phyloP scores from a whole-genome alignment of 2,888 invertebrate species.

The Tanytarsus gracilentus region DNA sequence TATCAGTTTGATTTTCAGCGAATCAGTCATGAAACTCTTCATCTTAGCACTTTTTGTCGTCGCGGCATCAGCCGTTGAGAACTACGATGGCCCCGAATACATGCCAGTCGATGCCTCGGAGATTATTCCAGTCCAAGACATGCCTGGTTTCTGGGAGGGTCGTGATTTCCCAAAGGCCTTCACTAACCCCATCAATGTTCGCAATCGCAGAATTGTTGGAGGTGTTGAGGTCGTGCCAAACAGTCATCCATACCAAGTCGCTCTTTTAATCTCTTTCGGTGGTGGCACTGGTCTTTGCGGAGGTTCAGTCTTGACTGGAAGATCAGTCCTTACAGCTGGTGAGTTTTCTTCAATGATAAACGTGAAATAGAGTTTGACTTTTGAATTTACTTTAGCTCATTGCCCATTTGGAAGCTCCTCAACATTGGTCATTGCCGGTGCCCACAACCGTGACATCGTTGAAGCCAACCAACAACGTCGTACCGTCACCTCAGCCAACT shows the following conservation, averaged over 20 bases:
- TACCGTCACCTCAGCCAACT: neutral
- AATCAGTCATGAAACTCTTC: neutral
- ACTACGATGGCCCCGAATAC: neutral
- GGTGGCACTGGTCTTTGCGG: conserved; percentile 10
- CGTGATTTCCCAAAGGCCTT: neutral
- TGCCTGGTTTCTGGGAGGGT: conserved; percentile 23
- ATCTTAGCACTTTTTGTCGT: neutral
- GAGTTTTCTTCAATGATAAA: neutral
- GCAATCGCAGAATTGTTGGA: conserved; percentile 3
- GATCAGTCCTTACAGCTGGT: neutral
- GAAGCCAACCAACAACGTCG: conserved; percentile 12
- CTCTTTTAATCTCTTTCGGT: neutral
- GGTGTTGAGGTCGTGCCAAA: neutral
- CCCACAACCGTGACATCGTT: neutral
- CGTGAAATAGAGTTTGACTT: neutral
- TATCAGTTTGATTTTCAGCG: neutral
- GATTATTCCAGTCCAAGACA: neutral
- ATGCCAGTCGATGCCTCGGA: neutral
- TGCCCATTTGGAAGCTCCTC: neutral
- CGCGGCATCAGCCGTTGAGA: neutral
- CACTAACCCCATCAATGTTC: neutral
- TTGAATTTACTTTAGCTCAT: conserved; percentile 3
- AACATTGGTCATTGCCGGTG: conserved; percentile 1
- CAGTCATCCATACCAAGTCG: conserved; percentile 4
- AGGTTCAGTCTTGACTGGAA: neutral